Base-by-base conservation (phyloP, 2,113 vertebrate species). In the Microtus pennsylvanicus region DNA sequence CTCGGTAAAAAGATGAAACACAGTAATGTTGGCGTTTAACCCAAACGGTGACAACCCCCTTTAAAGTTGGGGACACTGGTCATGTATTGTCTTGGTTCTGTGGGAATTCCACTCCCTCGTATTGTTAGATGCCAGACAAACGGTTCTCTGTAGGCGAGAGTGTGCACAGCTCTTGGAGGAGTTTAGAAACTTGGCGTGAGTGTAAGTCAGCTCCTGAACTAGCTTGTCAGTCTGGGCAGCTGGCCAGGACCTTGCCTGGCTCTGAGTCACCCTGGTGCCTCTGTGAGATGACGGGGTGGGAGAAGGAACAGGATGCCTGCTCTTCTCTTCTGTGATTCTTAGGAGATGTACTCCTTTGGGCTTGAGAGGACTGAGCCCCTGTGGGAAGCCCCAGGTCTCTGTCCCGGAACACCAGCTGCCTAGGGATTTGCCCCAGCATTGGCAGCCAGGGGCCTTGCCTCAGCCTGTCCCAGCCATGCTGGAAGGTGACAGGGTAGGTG, bases 361-460 rank as follows among this genome's bases (percentile, higher is more conserved):
- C n/a, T n/a, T 77, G 3, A 42, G 21, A 77, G 24, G 52, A 50
- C n/a, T 3, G 86, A 94, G 80, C 26, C 28, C 28, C 12, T 1
- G 16, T 12, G 4, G 0, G 3, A 45, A 16, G 30, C 28, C 0
- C 30, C 1, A 0, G 11, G 2, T 26, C 78, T 47, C n/a, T 78
- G 22, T 24, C 92, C 7, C 0, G 0, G 7, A 5, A 65, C 38
- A 22, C 42, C 9, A 3, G 14, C 28, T 0, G 0, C 10, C 13
- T 1, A 0, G 58, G 42, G 30, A 75, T 78, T 47, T 63, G 67
- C 38, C 70, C 52, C 28, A 12, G 2, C 14, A 22, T 3, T 17
- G n/a, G n/a, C 1, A 65, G 0, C 12, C 12, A 63, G 21, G 5
- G 38, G 26, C 75, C 1, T 70, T n/a, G 58, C 26, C 28, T 38